These are phyloP conservation scores for Leptopilina myrica DNA, from an alignment of 2,888 invertebrate genomes.

Conservation along the genomic window DNA sequence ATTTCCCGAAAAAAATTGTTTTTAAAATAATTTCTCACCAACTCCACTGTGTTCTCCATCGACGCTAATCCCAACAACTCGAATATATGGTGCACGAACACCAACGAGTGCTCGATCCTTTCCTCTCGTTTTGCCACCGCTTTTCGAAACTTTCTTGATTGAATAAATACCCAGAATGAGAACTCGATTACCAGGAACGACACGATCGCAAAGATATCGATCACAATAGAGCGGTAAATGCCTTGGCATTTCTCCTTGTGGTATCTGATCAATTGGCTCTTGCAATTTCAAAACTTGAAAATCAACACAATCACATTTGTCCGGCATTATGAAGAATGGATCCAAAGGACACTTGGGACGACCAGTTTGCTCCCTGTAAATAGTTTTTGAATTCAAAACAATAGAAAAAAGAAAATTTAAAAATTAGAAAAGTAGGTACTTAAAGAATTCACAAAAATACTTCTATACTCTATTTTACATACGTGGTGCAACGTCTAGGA, in stretches of 20 bases:
- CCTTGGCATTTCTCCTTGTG: conserved; percentile 98
- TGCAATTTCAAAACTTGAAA: conserved; percentile 98
- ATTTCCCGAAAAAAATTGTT: background rate
- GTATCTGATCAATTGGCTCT: conserved; percentile 95
- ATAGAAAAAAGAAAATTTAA: background rate
- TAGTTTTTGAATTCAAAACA: background rate
- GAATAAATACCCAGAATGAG: conserved; percentile 96
- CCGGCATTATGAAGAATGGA: conserved; percentile 98
- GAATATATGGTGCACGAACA: conserved; percentile 94
- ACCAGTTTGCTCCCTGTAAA: conserved; percentile 91
- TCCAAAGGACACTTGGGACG: conserved; percentile 96
- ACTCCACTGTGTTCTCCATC: conserved; percentile 88
- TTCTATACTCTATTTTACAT: conserved; percentile 74
- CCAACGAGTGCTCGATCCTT: conserved; percentile 91
- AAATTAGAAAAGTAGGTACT: background rate
- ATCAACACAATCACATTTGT: conserved; percentile 98
- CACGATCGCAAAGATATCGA: conserved; percentile 93
- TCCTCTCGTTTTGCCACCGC: conserved; percentile 82
- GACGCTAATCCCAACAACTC: conserved; percentile 94
- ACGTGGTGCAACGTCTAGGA: conserved; percentile 96
- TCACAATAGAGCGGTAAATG: conserved; percentile 97
- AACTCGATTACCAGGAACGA: conserved; percentile 97
- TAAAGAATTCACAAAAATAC: too few species aligned
- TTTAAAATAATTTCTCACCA: conserved; percentile 74
- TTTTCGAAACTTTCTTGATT: conserved; percentile 90